Conservation (phyloP, 2,113 vertebrate species). For the Natator depressus region DNA sequence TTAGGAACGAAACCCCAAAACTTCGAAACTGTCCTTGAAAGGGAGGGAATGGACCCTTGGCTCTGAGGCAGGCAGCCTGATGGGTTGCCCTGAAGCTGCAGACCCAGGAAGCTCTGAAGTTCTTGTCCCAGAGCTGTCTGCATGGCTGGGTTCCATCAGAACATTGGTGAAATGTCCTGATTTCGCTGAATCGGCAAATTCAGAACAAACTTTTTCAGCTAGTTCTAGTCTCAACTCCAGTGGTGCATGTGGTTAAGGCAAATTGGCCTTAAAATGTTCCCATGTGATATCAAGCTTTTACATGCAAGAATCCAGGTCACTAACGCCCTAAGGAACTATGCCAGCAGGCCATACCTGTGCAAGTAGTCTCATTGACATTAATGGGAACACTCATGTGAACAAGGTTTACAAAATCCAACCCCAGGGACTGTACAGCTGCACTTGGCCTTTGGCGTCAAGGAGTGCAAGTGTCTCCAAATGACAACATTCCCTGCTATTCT, state of each 20-base stretch:
- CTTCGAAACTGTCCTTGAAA: not conserved
- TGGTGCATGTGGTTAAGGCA: not conserved
- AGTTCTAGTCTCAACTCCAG: not conserved
- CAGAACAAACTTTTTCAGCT: not conserved
- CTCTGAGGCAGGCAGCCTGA: fast-evolving
- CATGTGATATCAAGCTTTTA: not conserved
- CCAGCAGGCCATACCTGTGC: not conserved
- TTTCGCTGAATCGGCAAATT: not conserved
- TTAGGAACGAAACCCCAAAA: not conserved
- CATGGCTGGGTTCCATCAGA: not conserved
- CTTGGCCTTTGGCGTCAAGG: not conserved
- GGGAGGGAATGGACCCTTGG: not conserved
- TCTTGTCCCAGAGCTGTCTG: too few species aligned
- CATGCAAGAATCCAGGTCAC: not conserved
- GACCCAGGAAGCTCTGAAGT: too few species aligned
- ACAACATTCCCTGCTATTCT: not conserved
- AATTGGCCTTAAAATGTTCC: not conserved
- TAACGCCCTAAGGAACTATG: not conserved
- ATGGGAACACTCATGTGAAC: fast-evolving
- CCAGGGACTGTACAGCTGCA: not conserved
- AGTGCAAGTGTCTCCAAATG: not conserved
- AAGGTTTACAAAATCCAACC: not conserved
- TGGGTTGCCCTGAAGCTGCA: not conserved
- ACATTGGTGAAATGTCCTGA: not conserved
- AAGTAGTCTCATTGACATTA: not conserved